Evolutionary conservation across 2,113 vertebrate species (phyloP).

Genomic region (Colinus virginianus): DNA sequence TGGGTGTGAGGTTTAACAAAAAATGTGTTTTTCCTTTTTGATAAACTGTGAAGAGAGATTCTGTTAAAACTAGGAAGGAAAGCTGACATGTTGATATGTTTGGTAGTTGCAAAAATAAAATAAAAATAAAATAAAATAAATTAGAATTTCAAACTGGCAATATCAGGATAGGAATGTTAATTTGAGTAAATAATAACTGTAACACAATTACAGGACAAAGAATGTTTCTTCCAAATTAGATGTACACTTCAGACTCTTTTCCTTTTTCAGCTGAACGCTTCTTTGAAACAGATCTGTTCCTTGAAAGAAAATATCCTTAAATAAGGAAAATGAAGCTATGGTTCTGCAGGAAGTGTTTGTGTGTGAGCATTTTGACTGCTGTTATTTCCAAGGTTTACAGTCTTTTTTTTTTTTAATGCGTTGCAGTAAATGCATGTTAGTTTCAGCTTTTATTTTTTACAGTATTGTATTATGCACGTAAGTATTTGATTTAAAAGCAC

Average conservation of each 20-base stretch:
- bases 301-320: neutral
- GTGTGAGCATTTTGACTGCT: neutral
- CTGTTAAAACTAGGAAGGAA: neutral
- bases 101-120: neutral
- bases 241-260: neutral
- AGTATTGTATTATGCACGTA: neutral
- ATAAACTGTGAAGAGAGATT: neutral
- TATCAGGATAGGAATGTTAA: neutral
- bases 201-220: neutral
- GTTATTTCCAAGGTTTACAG: neutral
- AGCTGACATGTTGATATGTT: neutral
- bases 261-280: neutral
- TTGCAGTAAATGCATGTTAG: neutral
- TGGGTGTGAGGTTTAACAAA: neutral
- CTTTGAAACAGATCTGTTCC: neutral
- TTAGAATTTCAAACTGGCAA: neutral
- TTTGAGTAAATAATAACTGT: neutral
- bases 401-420: neutral
- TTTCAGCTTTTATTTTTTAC: neutral
- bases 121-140: neutral
- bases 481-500: constrained; percentile 1
- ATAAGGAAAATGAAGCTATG: neutral
- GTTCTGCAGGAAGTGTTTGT: neutral
- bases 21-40: neutral
- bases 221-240: neutral